These are phyloP conservation scores for Sebastolobus altivelis DNA, from an alignment of 2,797 vertebrate species.

Conservation along the genomic window DNA sequence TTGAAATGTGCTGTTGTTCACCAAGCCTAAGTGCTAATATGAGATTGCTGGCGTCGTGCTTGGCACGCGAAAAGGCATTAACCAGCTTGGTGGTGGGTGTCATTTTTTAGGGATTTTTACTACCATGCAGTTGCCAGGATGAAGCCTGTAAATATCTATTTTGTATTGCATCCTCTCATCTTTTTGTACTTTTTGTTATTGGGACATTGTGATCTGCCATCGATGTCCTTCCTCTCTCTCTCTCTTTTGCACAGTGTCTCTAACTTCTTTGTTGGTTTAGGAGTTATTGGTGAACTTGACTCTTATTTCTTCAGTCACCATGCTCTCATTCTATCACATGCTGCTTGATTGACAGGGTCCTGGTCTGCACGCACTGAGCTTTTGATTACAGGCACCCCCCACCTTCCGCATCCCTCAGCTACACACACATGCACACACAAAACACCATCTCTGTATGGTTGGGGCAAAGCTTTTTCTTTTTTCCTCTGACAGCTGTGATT, in stretches of 20 bases:
- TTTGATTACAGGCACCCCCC: conserved; percentile 85
- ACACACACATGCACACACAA: conserved; percentile 57
- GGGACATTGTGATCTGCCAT: conserved; percentile 40
- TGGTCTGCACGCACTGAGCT: conserved; percentile 83
- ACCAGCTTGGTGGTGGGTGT: conserved; percentile 84
- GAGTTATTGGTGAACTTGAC: conserved; percentile 88
- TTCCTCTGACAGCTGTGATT: conserved; percentile 80
- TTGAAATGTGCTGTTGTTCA: conserved; percentile 80
- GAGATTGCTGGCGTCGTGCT: conserved; percentile 75
- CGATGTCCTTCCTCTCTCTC: conserved; percentile 6
- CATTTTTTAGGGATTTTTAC: conserved; percentile 72
- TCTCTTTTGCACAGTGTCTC: conserved; percentile 35
- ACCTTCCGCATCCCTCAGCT: conserved; percentile 62
- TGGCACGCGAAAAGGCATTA: conserved; percentile 72
- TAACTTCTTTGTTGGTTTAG: conserved; percentile 68
- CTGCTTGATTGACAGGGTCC: conserved; percentile 88
- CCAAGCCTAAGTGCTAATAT: conserved; percentile 79
- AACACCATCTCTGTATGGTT: conserved; percentile 72
- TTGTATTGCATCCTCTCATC: conserved; percentile 54
- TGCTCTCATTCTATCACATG: conserved; percentile 75
- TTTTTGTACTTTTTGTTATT: conserved; percentile 46
- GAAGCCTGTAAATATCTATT: conserved; percentile 61
- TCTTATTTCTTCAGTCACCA: conserved; percentile 72
- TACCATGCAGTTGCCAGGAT: conserved; percentile 68
- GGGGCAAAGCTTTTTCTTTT: conserved; percentile 79